Percentiles rank a stretch among this genome's conserved stretches.
phyloP scores from a whole-genome alignment of 2,888 invertebrate genomes.

The Erebia aethiops region DNA sequence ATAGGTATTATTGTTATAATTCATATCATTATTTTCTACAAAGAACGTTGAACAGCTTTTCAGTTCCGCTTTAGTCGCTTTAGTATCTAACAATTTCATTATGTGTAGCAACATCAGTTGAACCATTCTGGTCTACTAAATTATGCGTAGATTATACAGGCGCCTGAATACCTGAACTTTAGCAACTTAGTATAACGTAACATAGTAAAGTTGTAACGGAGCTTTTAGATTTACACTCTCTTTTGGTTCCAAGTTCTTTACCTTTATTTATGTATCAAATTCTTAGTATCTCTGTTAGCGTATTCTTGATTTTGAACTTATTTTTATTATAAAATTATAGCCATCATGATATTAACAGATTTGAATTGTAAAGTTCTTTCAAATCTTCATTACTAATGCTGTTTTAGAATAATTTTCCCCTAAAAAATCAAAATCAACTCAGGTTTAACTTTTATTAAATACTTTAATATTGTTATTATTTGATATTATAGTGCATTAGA shows the following conservation, averaged over 20 bases:
- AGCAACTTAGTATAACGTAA: not conserved
- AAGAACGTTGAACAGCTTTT: not conserved
- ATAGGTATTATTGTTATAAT: not conserved
- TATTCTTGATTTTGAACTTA: not conserved
- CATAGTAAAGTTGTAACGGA: not conserved
- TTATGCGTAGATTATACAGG: not conserved
- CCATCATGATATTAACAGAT: not conserved
- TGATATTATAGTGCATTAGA: not conserved
- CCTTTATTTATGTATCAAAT: not conserved
- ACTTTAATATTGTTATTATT: not conserved
- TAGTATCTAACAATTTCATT: not conserved
- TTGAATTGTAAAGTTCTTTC: not conserved
- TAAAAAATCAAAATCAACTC: not conserved
- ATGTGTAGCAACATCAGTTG: not conserved
- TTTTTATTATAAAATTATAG: too few species aligned
- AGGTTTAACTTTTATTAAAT: not conserved
- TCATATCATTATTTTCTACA: not conserved
- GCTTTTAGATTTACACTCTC: not conserved
- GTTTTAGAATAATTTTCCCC: not conserved
- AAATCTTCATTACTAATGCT: not conserved
- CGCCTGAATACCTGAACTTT: not conserved
- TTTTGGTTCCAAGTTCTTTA: not conserved
- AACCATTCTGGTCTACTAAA: not conserved
- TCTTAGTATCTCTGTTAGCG: not conserved
- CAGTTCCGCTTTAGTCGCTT: not conserved